phyloP scores from a whole-genome alignment of 1,140 invertebrate genomes.

The Mycetomoellerius zeteki region DNA sequence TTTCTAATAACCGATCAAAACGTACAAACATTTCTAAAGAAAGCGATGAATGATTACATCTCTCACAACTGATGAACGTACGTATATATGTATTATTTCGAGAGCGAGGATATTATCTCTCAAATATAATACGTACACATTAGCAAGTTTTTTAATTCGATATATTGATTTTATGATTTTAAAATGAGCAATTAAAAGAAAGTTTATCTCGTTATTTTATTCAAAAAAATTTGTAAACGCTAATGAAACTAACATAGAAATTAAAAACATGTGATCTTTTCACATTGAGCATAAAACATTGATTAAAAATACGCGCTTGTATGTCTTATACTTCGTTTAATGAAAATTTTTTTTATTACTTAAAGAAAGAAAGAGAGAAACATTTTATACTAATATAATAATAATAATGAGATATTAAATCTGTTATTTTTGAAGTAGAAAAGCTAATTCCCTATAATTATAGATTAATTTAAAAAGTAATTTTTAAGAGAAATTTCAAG shows the following conservation, averaged over 20 bases:
- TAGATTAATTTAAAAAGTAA: not conserved
- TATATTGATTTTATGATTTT: not conserved
- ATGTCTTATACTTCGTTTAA: not conserved
- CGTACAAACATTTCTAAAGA: not conserved
- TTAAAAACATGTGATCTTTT: not conserved
- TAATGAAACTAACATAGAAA: not conserved
- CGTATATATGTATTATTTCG: conserved; percentile 34
- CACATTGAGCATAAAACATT: not conserved
- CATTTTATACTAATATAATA: not conserved
- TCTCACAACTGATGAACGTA: conserved; percentile 21
- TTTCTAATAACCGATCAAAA: conserved; percentile 37
- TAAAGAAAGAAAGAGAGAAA: not conserved
- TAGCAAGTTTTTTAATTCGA: not conserved
- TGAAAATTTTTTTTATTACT: not conserved
- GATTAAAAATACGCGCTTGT: not conserved
- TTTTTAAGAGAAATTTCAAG: not conserved
- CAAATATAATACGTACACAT: not conserved
- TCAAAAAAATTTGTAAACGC: not conserved
- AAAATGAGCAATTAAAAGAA: not conserved
- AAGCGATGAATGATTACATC: conserved; percentile 39
- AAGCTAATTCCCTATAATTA: not conserved
- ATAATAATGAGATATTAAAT: conserved; percentile 6
- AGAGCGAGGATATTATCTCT: not conserved
- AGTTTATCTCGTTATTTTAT: not conserved
- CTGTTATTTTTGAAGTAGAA: not conserved